These are phyloP conservation scores for Neopelma chrysocephalum DNA, from an alignment of 2,797 vertebrate species.

Conservation along the genomic window DNA sequence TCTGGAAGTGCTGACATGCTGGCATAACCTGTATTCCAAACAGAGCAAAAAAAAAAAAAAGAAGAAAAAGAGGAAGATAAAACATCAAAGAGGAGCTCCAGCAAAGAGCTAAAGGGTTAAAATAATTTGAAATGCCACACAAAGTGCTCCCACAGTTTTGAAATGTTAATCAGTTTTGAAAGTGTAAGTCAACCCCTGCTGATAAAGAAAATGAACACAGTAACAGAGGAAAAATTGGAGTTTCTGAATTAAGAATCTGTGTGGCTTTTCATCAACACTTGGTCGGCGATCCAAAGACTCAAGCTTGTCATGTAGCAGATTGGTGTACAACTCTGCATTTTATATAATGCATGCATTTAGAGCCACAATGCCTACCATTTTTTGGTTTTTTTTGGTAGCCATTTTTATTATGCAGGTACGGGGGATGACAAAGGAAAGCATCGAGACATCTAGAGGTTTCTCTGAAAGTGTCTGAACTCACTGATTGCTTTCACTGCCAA, in stretches of 20 bases:
- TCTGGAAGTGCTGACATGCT: background rate
- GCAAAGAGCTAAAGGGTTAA: constrained; percentile 25
- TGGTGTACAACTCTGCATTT: background rate
- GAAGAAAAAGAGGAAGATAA: accelerated
- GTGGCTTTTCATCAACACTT: constrained; percentile 61
- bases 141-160: constrained; percentile 45
- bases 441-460: background rate
- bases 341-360: background rate
- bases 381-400: background rate
- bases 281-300: constrained; percentile 40
- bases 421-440: background rate
- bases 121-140: constrained; percentile 25
- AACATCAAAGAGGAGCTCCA: background rate
- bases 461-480: constrained; percentile 7
- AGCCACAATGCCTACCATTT: background rate
- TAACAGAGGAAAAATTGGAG: constrained; percentile 61
- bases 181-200: constrained; percentile 60
- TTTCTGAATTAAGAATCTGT: constrained; percentile 64
- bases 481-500: constrained; percentile 28
- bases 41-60: background rate
- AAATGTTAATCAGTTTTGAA: constrained; percentile 69
- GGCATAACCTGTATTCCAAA: background rate
- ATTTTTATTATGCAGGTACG: background rate
- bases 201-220: constrained; percentile 70
- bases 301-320: background rate